phyloP scores from a whole-genome alignment of 2,113 vertebrate genomes.

The Dascyllus trimaculatus region DNA sequence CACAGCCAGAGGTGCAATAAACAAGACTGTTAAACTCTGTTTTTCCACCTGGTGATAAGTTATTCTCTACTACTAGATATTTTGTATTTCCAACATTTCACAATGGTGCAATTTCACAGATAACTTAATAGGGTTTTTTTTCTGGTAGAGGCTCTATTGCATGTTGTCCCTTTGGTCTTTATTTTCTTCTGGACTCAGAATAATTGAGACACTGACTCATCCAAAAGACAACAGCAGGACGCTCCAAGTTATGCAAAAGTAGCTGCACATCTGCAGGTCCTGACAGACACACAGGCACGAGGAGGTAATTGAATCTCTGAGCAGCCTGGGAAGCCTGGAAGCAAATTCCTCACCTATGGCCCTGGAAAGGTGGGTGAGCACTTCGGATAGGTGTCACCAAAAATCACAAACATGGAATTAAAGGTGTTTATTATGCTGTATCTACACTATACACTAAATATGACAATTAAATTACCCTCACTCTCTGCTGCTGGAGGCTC shows the following conservation, averaged over 20 bases:
- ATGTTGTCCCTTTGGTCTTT: background rate
- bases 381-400: background rate
- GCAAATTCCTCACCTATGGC: slow-evolving; percentile 63
- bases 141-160: too few relatives aligned
- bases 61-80: too few relatives aligned
- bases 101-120: too few relatives aligned
- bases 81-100: too few relatives aligned
- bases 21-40: too few relatives aligned
- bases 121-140: too few relatives aligned
- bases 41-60: too few relatives aligned
- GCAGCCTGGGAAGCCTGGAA: slow-evolving; percentile 56
- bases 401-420: background rate
- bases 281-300: slow-evolving; percentile 43
- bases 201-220: background rate
- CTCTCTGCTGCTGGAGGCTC: slow-evolving; percentile 56
- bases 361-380: background rate
- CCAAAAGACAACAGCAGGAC: background rate
- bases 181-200: background rate
- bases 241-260: background rate
- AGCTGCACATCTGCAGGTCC: slow-evolving; percentile 55
- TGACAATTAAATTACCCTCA: slow-evolving; percentile 69
- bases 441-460: background rate
- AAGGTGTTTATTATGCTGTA: too few relatives aligned
- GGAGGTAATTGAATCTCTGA: slow-evolving; percentile 25
- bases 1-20: too few relatives aligned